phyloP scores from a whole-genome alignment of 1,140 invertebrate genomes.

The Drosophila nikananu region DNA sequence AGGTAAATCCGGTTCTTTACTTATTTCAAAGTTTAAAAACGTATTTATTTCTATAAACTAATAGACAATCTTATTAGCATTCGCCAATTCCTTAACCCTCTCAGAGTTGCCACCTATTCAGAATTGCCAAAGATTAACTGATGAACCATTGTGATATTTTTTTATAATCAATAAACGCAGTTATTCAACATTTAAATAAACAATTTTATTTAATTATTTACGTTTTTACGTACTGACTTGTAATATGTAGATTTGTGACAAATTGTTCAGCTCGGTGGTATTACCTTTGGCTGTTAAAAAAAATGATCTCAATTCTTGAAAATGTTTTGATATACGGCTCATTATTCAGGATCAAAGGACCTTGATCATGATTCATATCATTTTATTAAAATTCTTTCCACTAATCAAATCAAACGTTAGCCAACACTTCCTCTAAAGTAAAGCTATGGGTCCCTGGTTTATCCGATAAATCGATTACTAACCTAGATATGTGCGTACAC shows the following conservation, averaged over 20 bases:
- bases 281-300: neutral
- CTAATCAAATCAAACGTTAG: neutral
- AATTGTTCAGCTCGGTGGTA: too few relatives aligned
- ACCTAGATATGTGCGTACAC: neutral
- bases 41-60: neutral
- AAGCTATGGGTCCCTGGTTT: neutral
- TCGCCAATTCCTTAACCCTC: neutral
- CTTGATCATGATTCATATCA: neutral
- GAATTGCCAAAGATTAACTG: too few relatives aligned
- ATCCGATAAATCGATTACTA: constrained; percentile 3
- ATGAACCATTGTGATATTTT: neutral
- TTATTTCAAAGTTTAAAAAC: neutral
- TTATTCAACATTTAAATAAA: neutral
- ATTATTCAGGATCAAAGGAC: accelerated
- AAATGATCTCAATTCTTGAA: too few relatives aligned
- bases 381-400: neutral
- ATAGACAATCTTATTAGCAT: neutral
- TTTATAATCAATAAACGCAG: neutral
- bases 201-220: neutral
- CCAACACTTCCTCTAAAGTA: neutral
- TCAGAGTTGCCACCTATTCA: neutral
- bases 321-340: neutral
- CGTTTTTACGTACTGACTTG: too few relatives aligned
- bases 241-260: neutral
- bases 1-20: neutral